Base-by-base conservation (phyloP, 2,113 vertebrate genomes). In the Nesogale talazaci region DNA sequence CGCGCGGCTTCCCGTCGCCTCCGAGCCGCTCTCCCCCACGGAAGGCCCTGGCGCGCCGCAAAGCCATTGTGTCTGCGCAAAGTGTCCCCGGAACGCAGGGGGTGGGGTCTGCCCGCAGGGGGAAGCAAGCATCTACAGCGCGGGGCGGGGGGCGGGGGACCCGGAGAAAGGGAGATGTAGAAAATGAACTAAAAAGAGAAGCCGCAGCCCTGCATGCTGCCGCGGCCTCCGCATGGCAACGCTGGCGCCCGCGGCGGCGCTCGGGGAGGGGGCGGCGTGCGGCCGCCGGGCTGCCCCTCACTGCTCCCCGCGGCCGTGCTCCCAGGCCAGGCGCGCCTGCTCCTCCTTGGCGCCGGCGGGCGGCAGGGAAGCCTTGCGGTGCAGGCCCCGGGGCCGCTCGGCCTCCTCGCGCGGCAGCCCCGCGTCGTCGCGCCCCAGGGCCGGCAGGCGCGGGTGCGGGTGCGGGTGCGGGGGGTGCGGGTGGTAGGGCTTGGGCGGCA, bases 231-330 rank as follows among this genome's bases (percentile, higher is more conserved):
- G 94, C 89, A 97, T 97, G 97, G 97, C 97, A 96, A 97, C 95
- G 95, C 97, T 92, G 34, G 95, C 97, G 96, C 97, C 97, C 90
- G 97, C 88, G 92, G 97, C 98, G 98, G 97, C 97, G n/a, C n/a
- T n/a, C n/a, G 97, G 97, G 97, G 97, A 80, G 91, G 61, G 90
- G 96, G 94, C 94, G 65, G 94, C 95, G 97, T 91, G 96, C 82
- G 86, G 92, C 90, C 95, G 59, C 72, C 94, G 74, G 75, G 69
- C 67, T 31, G 88, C 96, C 96, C 96, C 97, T 96, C 99, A 99
- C 97, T 99, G 99, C 97, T 99, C 99, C 1, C 98, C 98, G 97
- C 99, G 99, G 97, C 99, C 98, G 6, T 99, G 99, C 97, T 99
- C 99, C 99, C 99, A 99, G 4, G 98, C 97, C 86, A 99, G 98